phyloP scores from a whole-genome alignment of 1,140 invertebrate genomes.

The Harlomillsia oculata region DNA sequence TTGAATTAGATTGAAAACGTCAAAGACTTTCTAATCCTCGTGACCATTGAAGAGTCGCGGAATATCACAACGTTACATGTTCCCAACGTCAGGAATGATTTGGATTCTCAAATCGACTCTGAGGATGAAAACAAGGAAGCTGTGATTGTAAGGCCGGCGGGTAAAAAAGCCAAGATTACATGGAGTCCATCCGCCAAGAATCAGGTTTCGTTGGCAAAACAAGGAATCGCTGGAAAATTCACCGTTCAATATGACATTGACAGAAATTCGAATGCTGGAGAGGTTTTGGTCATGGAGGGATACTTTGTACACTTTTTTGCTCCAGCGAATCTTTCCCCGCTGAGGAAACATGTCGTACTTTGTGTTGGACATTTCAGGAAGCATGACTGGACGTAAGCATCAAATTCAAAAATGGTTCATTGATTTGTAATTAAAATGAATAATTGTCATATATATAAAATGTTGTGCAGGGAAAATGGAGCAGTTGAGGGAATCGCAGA shows the following conservation, averaged over 20 bases:
- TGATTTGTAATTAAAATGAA: too few species aligned
- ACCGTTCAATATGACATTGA: conserved; percentile 55
- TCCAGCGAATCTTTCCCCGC: conserved; percentile 47
- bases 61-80: conserved; percentile 47
- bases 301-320: conserved; percentile 68
- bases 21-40: conserved; percentile 45
- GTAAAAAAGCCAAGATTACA: conserved; percentile 21
- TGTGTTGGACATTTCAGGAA: conserved; percentile 58
- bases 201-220: conserved; percentile 40
- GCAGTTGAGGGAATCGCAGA: conserved; percentile 57
- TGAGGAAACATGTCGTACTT: conserved; percentile 61
- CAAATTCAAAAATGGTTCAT: too few species aligned
- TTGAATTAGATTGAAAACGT: conserved; percentile 34
- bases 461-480: too few species aligned
- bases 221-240: conserved; percentile 50
- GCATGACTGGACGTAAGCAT: conserved; percentile 56
- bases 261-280: conserved; percentile 43
- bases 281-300: conserved; percentile 57
- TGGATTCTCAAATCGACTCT: conserved; percentile 41
- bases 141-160: conserved; percentile 3
- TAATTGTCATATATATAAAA: too few species aligned
- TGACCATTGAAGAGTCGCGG: conserved; percentile 48
- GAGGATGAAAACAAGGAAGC: conserved; percentile 17
- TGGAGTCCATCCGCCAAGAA: conserved; percentile 46
- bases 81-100: conserved; percentile 48